phyloP scores from a whole-genome alignment of 2,113 vertebrate species.

The Rissa tridactyla region DNA sequence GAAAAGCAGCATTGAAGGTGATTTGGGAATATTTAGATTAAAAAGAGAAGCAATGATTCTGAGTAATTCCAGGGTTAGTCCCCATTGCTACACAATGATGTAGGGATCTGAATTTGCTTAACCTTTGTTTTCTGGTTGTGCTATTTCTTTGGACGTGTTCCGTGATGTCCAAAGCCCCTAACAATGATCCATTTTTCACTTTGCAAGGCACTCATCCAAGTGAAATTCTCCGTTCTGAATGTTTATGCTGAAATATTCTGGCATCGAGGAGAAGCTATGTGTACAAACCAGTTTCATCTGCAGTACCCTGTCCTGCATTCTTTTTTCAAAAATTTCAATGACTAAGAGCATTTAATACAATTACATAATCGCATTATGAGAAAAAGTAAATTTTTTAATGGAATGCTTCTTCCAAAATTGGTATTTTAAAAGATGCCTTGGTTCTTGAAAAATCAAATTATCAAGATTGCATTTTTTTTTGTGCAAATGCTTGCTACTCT shows the following conservation, averaged over 20 bases:
- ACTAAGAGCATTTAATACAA: constrained; percentile 8
- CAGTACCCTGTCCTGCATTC: not conserved
- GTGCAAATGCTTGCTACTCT: not conserved
- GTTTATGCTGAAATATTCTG: not conserved
- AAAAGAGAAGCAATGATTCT: not conserved
- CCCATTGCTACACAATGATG: not conserved
- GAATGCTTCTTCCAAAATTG: not conserved
- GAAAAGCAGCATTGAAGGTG: not conserved
- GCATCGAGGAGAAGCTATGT: not conserved
- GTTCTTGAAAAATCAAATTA: not conserved
- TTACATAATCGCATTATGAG: constrained; percentile 9
- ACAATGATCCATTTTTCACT: not conserved
- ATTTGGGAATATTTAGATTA: not conserved
- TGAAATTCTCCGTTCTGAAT: not conserved
- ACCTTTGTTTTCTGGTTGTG: not conserved
- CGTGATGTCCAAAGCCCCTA: not conserved
- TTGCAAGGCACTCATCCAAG: not conserved
- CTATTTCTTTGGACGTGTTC: not conserved
- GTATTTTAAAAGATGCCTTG: not conserved
- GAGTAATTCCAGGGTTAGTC: not conserved
- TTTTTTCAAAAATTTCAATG: not conserved
- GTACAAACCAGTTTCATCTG: not conserved
- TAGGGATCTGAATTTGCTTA: not conserved
- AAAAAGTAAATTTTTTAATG: not conserved
- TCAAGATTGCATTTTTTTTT: not conserved